Evolutionary conservation across 2,888 invertebrate species (phyloP).

Genomic region (Melipona beecheii): DNA sequence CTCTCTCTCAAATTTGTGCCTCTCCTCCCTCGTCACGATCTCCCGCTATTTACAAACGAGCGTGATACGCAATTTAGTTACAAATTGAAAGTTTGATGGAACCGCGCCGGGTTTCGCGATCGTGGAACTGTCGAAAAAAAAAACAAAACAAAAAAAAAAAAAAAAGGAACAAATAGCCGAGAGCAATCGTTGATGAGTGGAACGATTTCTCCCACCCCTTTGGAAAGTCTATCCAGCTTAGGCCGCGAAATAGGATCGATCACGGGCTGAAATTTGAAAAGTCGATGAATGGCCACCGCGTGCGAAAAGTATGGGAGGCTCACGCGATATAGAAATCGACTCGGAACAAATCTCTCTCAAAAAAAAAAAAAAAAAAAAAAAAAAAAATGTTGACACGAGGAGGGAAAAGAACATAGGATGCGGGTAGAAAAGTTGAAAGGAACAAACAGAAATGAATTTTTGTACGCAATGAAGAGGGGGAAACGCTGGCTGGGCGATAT

Average conservation of each 20-base stretch:
- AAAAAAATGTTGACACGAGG: too few relatives aligned
- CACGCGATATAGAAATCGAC: neutral
- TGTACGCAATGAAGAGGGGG: too few relatives aligned
- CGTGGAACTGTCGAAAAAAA: neutral
- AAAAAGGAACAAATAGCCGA: neutral
- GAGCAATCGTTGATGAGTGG: constrained; percentile 15
- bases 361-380: too few relatives aligned
- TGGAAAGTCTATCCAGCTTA: constrained; percentile 22
- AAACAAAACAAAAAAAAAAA: too few relatives aligned
- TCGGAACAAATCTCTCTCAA: too few relatives aligned
- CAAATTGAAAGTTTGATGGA: constrained; percentile 27
- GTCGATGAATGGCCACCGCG: neutral
- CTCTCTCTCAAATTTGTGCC: too few relatives aligned
- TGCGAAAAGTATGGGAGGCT: neutral
- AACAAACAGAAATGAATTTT: too few relatives aligned
- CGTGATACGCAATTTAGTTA: constrained; percentile 16
- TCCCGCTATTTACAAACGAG: constrained; percentile 16
- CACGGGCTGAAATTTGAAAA: constrained; percentile 7
- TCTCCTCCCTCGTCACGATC: neutral
- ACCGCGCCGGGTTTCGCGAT: neutral
- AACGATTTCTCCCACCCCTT: constrained; percentile 1
- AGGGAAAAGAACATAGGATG: too few relatives aligned
- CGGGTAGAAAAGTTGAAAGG: too few relatives aligned
- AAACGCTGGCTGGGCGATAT: too few relatives aligned
- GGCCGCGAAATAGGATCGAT: neutral